A percentile compares a stretch with the other conserved stretches of the same genome.
phyloP scores from a whole-genome alignment of 2,113 vertebrate genomes.

The Calonectris borealis region DNA sequence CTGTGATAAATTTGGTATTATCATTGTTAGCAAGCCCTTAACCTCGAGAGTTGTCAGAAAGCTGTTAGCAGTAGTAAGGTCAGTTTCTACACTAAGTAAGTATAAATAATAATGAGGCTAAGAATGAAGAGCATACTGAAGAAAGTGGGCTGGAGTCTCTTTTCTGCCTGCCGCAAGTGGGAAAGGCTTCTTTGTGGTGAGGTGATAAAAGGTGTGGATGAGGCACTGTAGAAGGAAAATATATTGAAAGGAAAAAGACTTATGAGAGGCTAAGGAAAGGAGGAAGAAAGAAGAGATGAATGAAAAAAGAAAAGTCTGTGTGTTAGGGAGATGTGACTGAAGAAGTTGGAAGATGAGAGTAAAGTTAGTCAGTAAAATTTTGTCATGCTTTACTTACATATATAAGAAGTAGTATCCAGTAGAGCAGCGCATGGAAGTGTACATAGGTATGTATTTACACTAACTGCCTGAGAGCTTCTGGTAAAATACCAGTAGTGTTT shows the following conservation, averaged over 20 bases:
- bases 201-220: neutral
- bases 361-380: neutral
- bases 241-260: neutral
- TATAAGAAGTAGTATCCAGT: neutral
- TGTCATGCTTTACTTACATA: neutral
- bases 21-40: neutral
- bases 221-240: neutral
- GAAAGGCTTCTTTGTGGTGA: neutral
- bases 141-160: neutral
- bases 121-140: neutral
- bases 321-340: neutral
- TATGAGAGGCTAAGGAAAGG: neutral
- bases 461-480: neutral
- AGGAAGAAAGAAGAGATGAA: neutral
- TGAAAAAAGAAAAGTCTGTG: neutral
- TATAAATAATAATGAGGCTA: neutral
- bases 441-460: accelerated
- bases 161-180: neutral
- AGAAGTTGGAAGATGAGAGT: neutral
- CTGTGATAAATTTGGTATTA: neutral
- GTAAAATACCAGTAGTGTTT: neutral
- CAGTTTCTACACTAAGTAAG: neutral
- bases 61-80: neutral
- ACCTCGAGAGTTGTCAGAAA: neutral
- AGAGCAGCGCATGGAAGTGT: neutral